A percentile compares a stretch with the other conserved stretches of the same genome.
These are phyloP conservation scores for Hiodon tergisus DNA, from an alignment of 2,113 vertebrate species.

Conservation along the genomic window DNA sequence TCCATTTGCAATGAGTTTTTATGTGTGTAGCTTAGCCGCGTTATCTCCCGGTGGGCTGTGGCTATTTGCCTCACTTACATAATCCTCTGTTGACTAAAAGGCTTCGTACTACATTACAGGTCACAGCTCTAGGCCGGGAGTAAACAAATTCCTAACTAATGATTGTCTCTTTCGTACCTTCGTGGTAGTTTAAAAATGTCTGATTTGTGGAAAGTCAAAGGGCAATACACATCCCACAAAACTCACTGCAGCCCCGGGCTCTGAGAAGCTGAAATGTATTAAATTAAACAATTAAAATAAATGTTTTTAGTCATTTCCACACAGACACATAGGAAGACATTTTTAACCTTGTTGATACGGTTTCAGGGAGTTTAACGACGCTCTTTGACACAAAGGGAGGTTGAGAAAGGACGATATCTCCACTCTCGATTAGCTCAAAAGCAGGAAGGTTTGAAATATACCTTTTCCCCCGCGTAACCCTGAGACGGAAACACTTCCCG, in stretches of 20 bases:
- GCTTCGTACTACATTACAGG: constrained; percentile 62
- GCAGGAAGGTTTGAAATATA: too few relatives aligned
- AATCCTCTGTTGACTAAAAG: constrained; percentile 65
- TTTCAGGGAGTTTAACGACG: too few relatives aligned
- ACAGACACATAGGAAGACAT: too few relatives aligned
- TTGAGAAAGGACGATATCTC: too few relatives aligned
- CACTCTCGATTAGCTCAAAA: too few relatives aligned
- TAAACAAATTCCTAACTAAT: constrained; percentile 70
- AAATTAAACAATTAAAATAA: not conserved
- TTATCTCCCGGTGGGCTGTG: constrained; percentile 43
- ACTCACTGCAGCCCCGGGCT: not conserved
- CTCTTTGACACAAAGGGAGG: too few relatives aligned
- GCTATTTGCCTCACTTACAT: constrained; percentile 43
- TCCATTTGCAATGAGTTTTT: constrained; percentile 49
- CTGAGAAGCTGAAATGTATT: not conserved
- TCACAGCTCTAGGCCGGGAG: constrained; percentile 54
- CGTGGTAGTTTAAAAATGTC: constrained; percentile 9
- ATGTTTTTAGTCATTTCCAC: not conserved
- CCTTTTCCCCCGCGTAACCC: too few relatives aligned
- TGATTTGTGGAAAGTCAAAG: constrained; percentile 8
- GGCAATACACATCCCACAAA: not conserved
- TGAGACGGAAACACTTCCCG: too few relatives aligned
- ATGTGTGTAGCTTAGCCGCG: constrained; percentile 43
- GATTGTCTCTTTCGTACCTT: constrained; percentile 36
- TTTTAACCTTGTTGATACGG: too few relatives aligned